Conservation (phyloP, 2,888 invertebrate species). For the Polydesmus complanatus region DNA sequence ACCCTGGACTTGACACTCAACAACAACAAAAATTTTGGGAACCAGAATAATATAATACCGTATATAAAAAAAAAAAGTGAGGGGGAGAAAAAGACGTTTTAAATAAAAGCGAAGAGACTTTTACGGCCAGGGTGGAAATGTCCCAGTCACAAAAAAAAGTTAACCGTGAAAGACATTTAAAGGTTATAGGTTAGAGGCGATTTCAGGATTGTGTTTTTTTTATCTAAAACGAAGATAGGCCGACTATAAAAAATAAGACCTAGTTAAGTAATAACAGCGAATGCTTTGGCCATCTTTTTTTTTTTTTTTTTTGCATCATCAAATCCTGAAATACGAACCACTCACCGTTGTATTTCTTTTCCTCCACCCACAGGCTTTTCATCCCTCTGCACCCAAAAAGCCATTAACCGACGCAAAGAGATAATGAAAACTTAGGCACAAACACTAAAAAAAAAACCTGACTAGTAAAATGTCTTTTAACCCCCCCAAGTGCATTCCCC, state of each 20-base stretch:
- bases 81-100: not conserved
- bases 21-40: not conserved
- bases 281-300: too few relatives aligned
- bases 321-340: not conserved
- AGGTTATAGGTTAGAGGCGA: not conserved
- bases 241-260: not conserved
- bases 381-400: not conserved
- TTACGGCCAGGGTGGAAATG: not conserved
- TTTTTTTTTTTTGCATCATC: too few relatives aligned
- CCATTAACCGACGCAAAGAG: not conserved
- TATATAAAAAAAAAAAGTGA: too few relatives aligned
- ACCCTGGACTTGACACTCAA: not conserved
- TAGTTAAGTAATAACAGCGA: not conserved
- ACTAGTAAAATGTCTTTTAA: not conserved
- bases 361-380: not conserved
- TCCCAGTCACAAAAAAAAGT: not conserved
- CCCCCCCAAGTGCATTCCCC: too few relatives aligned
- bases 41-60: not conserved
- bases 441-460: not conserved
- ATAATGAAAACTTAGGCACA: not conserved
- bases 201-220: not conserved
- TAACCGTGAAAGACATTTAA: not conserved
- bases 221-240: not conserved
- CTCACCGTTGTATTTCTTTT: not conserved
- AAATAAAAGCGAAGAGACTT: not conserved